Percentiles rank a stretch among this genome's conserved stretches.
phyloP scores from a whole-genome alignment of 2,113 vertebrate genomes.

The Cyanistes caeruleus region DNA sequence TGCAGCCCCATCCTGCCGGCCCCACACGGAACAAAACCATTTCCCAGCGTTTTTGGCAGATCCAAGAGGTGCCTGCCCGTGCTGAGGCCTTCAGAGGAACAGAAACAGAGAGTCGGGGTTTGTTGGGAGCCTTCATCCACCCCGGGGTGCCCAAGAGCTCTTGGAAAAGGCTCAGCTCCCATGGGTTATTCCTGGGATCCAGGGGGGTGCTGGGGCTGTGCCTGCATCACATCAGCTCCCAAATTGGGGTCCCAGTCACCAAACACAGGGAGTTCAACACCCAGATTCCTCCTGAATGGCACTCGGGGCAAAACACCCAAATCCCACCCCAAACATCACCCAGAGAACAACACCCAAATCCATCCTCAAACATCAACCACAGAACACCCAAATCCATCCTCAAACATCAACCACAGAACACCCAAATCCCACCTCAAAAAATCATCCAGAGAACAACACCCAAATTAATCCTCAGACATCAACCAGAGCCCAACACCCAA shows the following conservation, averaged over 20 bases:
- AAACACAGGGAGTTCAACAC: neutral
- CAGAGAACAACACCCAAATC: neutral
- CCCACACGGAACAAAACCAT: neutral
- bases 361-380: neutral
- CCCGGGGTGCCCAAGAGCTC: neutral
- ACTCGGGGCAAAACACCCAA: neutral
- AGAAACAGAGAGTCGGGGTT: neutral
- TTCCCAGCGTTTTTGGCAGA: neutral
- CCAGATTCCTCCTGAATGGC: neutral
- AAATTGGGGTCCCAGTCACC: neutral
- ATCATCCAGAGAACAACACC: neutral
- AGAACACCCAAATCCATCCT: neutral
- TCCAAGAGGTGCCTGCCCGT: slow-evolving; percentile 9
- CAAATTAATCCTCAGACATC: neutral
- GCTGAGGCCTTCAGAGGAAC: slow-evolving; percentile 14
- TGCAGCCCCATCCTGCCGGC: neutral
- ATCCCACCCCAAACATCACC: neutral
- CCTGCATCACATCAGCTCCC: neutral
- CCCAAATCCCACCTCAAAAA: neutral
- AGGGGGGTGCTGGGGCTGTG: neutral
- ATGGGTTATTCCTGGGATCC: neutral
- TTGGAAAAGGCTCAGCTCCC: neutral
- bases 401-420: neutral
- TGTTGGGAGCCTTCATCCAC: neutral
- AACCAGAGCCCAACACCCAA: fast-evolving